Base-by-base conservation (phyloP, 2,797 vertebrate genomes). In the Channallabes apus region DNA sequence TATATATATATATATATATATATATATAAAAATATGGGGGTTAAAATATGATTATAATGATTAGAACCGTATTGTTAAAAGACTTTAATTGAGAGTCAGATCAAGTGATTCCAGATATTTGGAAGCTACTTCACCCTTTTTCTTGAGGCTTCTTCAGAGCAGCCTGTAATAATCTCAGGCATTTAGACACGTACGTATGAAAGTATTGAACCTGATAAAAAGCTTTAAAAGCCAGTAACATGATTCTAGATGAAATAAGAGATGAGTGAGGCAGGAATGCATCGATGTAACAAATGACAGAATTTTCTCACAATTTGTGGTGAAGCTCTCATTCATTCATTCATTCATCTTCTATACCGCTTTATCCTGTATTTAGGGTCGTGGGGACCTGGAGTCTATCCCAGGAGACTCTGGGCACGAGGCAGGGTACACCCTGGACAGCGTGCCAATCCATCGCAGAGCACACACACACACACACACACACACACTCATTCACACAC, bases 221-320 rank as follows among this genome's bases (percentile, higher is more conserved):
- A 64, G 77, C 58, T 64, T 65, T 80, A 65, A 80, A 51, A 65
- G 61, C 41, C 15, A 29, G 78, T 80, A 80, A 51, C 38, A 29
- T 29, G n/a, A 80, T 80, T 80, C 38, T 51, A 29, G 27, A 18
- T 79, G 24, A 79, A 79, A 64, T 62, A n/a, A 11, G 24, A 79
- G 61, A 46, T 20, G 35, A 51, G 27, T 1, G 35, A 46, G 15
- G 2, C 24, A 46, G 38, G 61, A 80, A 65, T 65, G 75, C 27
- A 59, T 0, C 35, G 6, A 77, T 32, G 29, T 12, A n/a, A 24
- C 24, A 46, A 78, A 78, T 38, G 32, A 24, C 38, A 29, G 29
- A 35, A 38, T 59, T 4, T 14, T 32, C 8, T 35, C 12, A 29
- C 4, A 14, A 5, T 35, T 58, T n/a, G n/a, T 59, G 56, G 54